Evolutionary conservation across 2,113 vertebrate genomes (phyloP), one percentile per base, ranked within the genome.

Genomic region (Pomatorhinus ruficollis): DNA sequence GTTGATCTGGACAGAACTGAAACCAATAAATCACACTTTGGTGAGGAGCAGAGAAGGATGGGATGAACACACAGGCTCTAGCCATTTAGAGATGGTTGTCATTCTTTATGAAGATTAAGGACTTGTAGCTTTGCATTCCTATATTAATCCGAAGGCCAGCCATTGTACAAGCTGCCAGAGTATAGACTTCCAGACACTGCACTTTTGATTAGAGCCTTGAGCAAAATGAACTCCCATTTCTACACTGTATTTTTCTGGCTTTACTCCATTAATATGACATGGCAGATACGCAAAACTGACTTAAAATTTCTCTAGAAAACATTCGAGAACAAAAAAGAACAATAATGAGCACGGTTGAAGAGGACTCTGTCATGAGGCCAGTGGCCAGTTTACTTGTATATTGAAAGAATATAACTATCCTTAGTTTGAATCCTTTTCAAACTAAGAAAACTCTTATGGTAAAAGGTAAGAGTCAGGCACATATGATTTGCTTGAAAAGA

Each of bases 71-170:
- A 28, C 12, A 83, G 70, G 40, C 35, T 72, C 77, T 23, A 96
- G 92, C 37, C 42, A 15, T 89, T 88, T 82, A 95, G 83, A 92
- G 40, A 95, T 96, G 68, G 83, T 94, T 95, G 93, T 91, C 77
- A 94, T 96, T 97, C 95, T 87, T 97, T 72, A 91, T 31, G 71
- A 96, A 98, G 89, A 89, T 95, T 92, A 98, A 95, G 75, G 83
- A 89, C 87, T 78, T 97, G 78, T 63, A 85, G 83, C 71, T 83
- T 52, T 95, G 78, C 95, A 97, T 97, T 96, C 90, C 77, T 90
- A 45, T 52, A 95, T 84, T 96, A 97, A 98, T 97, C 94, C 94
- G 95, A 96, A 87, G 83, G 72, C 93, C 68, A 94, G 57, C 74
- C 44, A 19, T 95, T 96, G 94, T 80, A 81, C 74, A 40, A 94